Evolutionary conservation across 2,888 invertebrate genomes (phyloP).

Genomic region (Drosophila phalerata): DNA sequence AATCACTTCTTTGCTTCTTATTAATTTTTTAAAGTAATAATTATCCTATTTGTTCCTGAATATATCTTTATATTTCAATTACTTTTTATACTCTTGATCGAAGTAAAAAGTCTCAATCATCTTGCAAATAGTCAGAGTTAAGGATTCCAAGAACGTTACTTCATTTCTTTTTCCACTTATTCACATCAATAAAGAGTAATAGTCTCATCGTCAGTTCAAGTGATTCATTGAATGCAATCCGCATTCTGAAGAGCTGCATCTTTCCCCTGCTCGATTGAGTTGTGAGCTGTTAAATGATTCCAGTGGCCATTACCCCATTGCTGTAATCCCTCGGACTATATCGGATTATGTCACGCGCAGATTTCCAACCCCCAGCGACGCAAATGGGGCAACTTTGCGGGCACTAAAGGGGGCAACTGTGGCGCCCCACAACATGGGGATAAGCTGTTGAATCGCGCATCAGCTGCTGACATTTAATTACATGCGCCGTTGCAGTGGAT

Average conservation of each 20-base stretch:
- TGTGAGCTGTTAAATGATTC: slow-evolving; percentile 46
- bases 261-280: slow-evolving; percentile 34
- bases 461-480: slow-evolving; percentile 68
- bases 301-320: slow-evolving; percentile 41
- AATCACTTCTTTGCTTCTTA: no score
- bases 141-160: neutral
- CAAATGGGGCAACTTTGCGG: slow-evolving; percentile 16
- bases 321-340: slow-evolving; percentile 58
- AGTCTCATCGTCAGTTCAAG: slow-evolving; percentile 1
- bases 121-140: neutral
- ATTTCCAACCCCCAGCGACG: slow-evolving; percentile 22
- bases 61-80: neutral
- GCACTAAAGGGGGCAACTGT: neutral
- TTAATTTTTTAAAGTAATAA: no score
- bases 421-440: slow-evolving; percentile 19
- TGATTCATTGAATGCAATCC: slow-evolving; percentile 20
- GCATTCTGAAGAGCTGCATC: slow-evolving; percentile 1
- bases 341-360: slow-evolving; percentile 56
- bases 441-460: slow-evolving; percentile 52
- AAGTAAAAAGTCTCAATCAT: neutral
- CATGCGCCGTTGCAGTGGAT: slow-evolving; percentile 30
- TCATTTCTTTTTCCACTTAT: slow-evolving; percentile 1
- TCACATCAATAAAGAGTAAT: slow-evolving; percentile 2
- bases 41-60: no score
- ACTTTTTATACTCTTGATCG: neutral